Evolutionary conservation across 2,113 vertebrate species (phyloP), one percentile per base, ranked within the genome.

Genomic region (Gyps fulvus): DNA sequence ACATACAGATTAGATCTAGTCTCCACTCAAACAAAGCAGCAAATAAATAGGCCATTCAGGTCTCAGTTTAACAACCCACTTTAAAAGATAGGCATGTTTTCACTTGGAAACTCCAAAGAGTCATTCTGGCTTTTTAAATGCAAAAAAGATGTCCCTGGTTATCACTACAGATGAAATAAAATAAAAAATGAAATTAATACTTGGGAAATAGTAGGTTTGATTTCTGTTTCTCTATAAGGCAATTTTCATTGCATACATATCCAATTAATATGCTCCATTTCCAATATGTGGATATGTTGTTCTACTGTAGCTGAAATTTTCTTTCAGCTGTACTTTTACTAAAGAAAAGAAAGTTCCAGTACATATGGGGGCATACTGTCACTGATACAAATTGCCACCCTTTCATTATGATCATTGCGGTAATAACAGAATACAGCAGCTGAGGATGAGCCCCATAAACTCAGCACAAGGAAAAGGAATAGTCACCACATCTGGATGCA

Each of bases 1-100:
- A 97, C 95, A 93, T 93, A 94, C 91, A 91, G 89, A 97, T 96
- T 94, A 97, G 89, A 92, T 83, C 49, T 91, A 76, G 95, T 32
- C 96, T 90, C 93, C 62, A 61, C 74, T 94, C 90, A 93, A 94
- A 95, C 87, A 94, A 96, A 96, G 95, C 83, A 58, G 95, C 70
- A 96, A 91, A 96, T 91, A 95, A 95, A 95, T 89, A 94, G 78
- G 87, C 93, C 87, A 90, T 87, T 91, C 87, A 95, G 87, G 91
- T 94, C 93, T 87, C 91, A 62, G 66, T 95, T 95, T 96, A 93
- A 97, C 94, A 84, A 89, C 70, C 55, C 95, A 93, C 69, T 65
- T 92, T 91, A 90, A 88, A 94, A 91, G 91, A 95, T 66, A 80
- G 77, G 55, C 87, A 91, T 91, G 91, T 94, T 97, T 94, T 95